These are phyloP conservation scores for Tenthredo amoena DNA, from an alignment of 2,888 invertebrate genomes.

Conservation along the genomic window DNA sequence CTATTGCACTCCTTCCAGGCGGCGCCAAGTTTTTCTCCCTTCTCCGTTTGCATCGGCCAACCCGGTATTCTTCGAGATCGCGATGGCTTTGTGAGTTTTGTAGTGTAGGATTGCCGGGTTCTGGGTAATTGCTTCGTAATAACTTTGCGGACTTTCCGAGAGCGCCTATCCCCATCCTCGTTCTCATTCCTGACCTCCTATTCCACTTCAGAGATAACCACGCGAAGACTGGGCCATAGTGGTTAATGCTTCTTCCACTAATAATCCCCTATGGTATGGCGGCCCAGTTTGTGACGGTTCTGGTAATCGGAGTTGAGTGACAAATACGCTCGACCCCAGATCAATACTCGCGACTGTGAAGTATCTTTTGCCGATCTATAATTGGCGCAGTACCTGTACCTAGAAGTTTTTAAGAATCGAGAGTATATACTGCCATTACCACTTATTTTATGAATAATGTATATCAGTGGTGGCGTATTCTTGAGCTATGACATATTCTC, in stretches of 20 bases:
- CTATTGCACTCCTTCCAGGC: conserved; percentile 32
- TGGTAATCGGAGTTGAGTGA: background rate
- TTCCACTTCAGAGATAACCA: background rate
- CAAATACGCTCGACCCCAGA: background rate
- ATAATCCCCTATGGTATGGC: background rate
- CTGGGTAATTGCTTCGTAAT: conserved; percentile 51
- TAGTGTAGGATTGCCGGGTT: conserved; percentile 19
- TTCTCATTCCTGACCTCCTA: conserved; percentile 21
- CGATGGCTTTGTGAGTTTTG: conserved; percentile 40
- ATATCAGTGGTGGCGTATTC: conserved; percentile 10
- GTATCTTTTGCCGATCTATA: background rate
- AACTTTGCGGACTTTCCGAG: conserved; percentile 25
- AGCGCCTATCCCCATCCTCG: conserved; percentile 4
- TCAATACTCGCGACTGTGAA: background rate
- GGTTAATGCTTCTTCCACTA: background rate
- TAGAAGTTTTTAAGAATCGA: background rate
- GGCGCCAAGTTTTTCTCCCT: conserved; percentile 35
- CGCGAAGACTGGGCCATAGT: background rate
- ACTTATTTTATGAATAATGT: conserved; percentile 45
- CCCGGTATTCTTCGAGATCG: conserved; percentile 45
- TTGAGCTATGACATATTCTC: conserved; percentile 33
- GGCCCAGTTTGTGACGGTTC: background rate
- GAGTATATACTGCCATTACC: background rate
- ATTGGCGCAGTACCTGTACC: background rate
- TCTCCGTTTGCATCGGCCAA: conserved; percentile 5